phyloP scores from a whole-genome alignment of 1,140 invertebrate genomes.

The Drosophila azteca region DNA sequence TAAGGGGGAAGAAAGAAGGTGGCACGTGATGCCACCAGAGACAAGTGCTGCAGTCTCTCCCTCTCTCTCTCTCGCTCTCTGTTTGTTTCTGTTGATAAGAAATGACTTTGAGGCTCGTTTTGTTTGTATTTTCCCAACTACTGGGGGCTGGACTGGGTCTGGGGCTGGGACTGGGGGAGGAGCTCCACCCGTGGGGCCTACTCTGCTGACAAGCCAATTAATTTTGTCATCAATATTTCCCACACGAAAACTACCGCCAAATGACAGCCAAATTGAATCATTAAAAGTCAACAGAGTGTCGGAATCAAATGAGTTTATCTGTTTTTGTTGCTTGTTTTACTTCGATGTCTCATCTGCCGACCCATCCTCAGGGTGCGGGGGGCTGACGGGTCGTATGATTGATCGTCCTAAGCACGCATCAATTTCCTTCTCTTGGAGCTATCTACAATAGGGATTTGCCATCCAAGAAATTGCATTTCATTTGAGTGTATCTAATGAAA shows the following conservation, averaged over 20 bases:
- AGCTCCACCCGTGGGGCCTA: slow-evolving; percentile 19
- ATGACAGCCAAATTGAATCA: slow-evolving; percentile 73
- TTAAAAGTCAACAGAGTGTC: slow-evolving; percentile 75
- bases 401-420: slow-evolving; percentile 51
- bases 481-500: neutral
- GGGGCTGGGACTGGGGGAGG: neutral
- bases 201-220: slow-evolving; percentile 68
- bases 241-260: slow-evolving; percentile 31
- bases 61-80: slow-evolving; percentile 9
- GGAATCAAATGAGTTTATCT: slow-evolving; percentile 49
- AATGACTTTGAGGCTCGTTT: slow-evolving; percentile 24
- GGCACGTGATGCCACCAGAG: slow-evolving; percentile 24
- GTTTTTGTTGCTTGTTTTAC: slow-evolving; percentile 35
- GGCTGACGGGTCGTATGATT: slow-evolving; percentile 67
- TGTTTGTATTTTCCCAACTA: slow-evolving; percentile 28
- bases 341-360: slow-evolving; percentile 39
- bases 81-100: slow-evolving; percentile 31
- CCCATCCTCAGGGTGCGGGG: neutral
- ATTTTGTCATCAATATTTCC: slow-evolving; percentile 74
- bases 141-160: neutral
- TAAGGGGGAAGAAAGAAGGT: neutral
- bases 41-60: slow-evolving; percentile 39
- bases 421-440: slow-evolving; percentile 28
- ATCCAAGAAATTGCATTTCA: slow-evolving; percentile 38
- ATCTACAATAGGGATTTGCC: too few species aligned